Evolutionary conservation across 2,888 invertebrate genomes (phyloP), one percentile per base, ranked within the genome.

Genomic region (Linhomoeus sp.): DNA sequence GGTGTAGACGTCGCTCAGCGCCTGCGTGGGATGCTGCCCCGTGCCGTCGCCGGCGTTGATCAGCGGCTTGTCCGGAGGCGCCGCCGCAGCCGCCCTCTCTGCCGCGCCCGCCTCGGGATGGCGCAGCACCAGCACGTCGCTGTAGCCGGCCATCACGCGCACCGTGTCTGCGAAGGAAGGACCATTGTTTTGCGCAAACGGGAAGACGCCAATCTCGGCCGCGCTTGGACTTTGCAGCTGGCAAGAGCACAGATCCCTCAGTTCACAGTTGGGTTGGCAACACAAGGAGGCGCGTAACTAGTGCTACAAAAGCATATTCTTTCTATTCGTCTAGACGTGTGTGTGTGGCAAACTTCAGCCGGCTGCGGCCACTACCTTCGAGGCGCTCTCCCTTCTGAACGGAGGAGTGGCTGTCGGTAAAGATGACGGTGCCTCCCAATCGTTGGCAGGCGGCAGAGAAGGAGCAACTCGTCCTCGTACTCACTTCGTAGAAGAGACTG

Each of bases 31-130:
- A 69, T 92, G 90, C 65, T 92, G 90, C 0, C 90, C 90, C 1
- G 84, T 75, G 12, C 97, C 97, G 69, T 97, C 94, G 1, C 97
- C 97, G 15, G 90, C 97, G 70, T 97, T 97, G 45, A 97, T 78
- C n/a, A 97, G 70, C 0, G 62, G 61, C 24, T 49, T 50, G 14
- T 3, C 2, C 9, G 48, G 49, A 9, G 17, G 3, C 40, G 53
- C 48, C 15, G 54, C 58, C 7, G 44, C 35, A 2, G 58, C 52
- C 1, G 60, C 63, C 56, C 67, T 47, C 50, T 75, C 66, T 33
- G 88, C 86, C 35, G 90, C 88, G 17, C 88, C 88, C 1, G 81
- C 81, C 59, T 81, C 76, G 0, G 92, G 88, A 71, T 97, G 94
- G 46, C 97, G 74, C 24, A 99, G 69, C 1, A 99, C 92, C 9